Evolutionary conservation across 2,888 invertebrate genomes (phyloP).

Genomic region (Loripinus fragilis): DNA sequence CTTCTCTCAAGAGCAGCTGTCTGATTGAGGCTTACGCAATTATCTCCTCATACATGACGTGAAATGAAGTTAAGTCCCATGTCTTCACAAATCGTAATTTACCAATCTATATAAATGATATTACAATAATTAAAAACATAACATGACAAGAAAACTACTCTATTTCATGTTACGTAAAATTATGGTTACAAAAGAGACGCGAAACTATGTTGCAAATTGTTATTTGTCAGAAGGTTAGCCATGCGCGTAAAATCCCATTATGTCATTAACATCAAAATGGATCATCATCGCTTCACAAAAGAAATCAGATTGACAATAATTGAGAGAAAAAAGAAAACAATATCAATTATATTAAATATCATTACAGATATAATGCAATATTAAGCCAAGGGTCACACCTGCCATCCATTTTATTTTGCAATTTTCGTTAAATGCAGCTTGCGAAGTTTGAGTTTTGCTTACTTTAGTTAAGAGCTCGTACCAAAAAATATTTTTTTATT

Average conservation of each 20-base stretch:
- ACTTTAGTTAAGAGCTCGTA: no score
- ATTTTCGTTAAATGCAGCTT: no score
- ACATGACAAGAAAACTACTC: neutral
- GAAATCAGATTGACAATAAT: neutral
- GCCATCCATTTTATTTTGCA: no score
- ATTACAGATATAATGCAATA: no score
- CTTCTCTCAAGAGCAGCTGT: no score
- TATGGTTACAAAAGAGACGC: neutral
- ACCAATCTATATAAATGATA: slow-evolving; percentile 15
- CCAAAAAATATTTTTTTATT: no score
- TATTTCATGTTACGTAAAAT: neutral
- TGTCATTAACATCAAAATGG: neutral
- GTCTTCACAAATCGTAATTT: neutral
- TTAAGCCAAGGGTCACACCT: no score
- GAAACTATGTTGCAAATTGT: neutral
- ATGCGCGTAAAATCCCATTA: neutral
- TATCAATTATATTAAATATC: no score
- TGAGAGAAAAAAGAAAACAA: neutral
- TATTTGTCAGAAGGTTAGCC: neutral
- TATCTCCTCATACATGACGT: neutral
- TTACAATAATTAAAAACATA: slow-evolving; percentile 9
- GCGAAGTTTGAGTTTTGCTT: no score
- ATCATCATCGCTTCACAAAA: neutral
- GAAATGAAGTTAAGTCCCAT: neutral
- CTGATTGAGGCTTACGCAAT: neutral